Evolutionary conservation across 2,888 invertebrate species (phyloP).

Genomic region (Chrysina gloriosa): DNA sequence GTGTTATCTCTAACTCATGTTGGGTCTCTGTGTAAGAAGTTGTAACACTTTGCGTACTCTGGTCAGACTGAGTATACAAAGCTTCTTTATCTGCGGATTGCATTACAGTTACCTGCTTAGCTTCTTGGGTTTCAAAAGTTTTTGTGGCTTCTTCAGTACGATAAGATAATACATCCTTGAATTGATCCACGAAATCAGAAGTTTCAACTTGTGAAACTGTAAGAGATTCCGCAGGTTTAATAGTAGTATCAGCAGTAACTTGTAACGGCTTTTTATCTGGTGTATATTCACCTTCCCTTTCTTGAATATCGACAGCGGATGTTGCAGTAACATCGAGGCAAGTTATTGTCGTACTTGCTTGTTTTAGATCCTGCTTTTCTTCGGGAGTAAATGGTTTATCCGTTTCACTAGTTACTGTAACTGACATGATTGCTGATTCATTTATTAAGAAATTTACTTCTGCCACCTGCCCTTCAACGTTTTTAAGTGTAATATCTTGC

Average conservation of each 20-base stretch:
- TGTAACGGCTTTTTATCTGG: conserved; percentile 67
- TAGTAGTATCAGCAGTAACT: conserved; percentile 69
- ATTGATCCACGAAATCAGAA: conserved; percentile 68
- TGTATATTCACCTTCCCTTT: conserved; percentile 72
- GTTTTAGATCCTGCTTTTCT: conserved; percentile 63
- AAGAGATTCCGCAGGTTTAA: conserved; percentile 72
- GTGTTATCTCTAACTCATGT: conserved; percentile 71
- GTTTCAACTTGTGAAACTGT: conserved; percentile 71
- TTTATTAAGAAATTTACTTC: conserved; percentile 72
- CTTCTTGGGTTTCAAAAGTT: conserved; percentile 71
- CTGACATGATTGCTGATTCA: conserved; percentile 70
- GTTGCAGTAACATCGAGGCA: conserved; percentile 71
- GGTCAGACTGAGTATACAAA: conserved; percentile 59
- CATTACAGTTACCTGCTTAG: conserved; percentile 73
- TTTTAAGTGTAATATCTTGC: conserved; percentile 66
- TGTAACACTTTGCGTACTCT: conserved; percentile 63
- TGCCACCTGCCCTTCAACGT: conserved; percentile 68
- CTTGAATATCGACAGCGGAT: conserved; percentile 73
- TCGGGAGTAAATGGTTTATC: conserved; percentile 68
- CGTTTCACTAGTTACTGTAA: conserved; percentile 72
- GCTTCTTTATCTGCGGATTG: conserved; percentile 76
- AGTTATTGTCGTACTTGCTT: conserved; percentile 67
- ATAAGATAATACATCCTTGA: conserved; percentile 69
- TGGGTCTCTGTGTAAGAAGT: conserved; percentile 68
- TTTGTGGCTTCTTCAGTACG: conserved; percentile 67